Base-by-base conservation (phyloP, 2,888 invertebrate genomes). In the Isotomurus palustris region DNA sequence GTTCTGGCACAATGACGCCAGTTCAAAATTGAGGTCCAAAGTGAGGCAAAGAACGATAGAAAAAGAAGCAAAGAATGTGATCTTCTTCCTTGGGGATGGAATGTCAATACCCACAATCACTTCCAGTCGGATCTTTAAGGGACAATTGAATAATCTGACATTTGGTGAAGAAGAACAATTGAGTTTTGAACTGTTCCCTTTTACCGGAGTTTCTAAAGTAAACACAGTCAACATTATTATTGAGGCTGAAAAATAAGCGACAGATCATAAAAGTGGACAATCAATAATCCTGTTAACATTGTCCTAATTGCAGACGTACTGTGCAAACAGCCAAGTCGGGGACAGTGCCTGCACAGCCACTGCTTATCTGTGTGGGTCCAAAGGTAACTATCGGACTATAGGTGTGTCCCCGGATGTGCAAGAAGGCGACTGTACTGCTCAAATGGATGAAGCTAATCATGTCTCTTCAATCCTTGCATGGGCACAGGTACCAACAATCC, bases 31-130 rank as follows among this genome's bases (percentile, higher is more conserved):
- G 14, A 28, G 36, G 17, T 22, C 21, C 6, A 57, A 57, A 27
- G 21, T 47, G 22, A 36, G 38, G 24, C 21, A 38, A 10, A 14
- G 28, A 22, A 17, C n/a, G 21, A 57, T 50, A 32, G 52, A 52
- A 24, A 38, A 29, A 1, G 29, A 32, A 36, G 60, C 60, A 1
- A 60, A 57, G 24, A 60, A 60, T 45, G 38, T 56, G 1, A 54
- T 60, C 32, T 45, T 57, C 22, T 60, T 47, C 19, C 47, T 78
- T 8, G 78, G 78, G 3, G 78, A 78, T 69, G 78, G 78, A n/a
- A 77, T 78, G 78, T 76, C 77, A 5, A 53, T 77, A 8, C 66
- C 75, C 2, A 77, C 78, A 1, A 66, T 77, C 3, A 76, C 77
- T 1, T 76, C 75, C 1, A 72, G 75, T 1, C 64, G 78, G 43